Conservation (phyloP, 2,113 vertebrate species). For the Cisticola juncidis region DNA sequence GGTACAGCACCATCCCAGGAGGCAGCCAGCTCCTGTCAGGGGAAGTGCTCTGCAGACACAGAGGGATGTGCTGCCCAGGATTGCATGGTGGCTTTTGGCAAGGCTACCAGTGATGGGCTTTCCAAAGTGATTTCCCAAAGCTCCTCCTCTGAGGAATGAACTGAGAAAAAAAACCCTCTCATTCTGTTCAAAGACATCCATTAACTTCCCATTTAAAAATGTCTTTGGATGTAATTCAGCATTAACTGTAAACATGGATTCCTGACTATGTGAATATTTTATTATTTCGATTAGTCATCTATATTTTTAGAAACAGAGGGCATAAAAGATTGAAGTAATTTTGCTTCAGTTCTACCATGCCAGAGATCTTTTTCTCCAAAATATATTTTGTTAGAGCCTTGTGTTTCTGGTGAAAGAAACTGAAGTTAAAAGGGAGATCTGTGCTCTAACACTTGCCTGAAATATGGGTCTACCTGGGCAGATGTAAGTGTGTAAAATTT, state of each 20-base stretch:
- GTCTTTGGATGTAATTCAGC: conserved; percentile 13
- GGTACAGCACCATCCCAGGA: neutral
- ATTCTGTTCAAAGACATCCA: neutral
- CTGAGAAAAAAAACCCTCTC: neutral
- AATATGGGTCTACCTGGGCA: neutral
- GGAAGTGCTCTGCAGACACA: neutral
- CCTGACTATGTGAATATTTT: conserved; percentile 70
- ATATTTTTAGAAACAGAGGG: conserved; percentile 63
- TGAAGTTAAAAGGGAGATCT: neutral
- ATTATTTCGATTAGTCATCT: conserved; percentile 57
- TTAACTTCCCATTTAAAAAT: neutral
- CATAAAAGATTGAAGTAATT: conserved; percentile 70
- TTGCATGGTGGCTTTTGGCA: neutral
- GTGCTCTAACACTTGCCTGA: neutral
- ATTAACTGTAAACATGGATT: conserved; percentile 21
- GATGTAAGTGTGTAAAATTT: neutral
- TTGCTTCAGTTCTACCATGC: conserved; percentile 31
- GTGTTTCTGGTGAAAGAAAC: neutral
- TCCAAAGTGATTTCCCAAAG: neutral
- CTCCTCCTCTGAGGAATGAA: neutral
- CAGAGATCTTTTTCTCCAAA: neutral
- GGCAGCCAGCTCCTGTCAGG: neutral
- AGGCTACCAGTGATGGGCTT: fast-evolving
- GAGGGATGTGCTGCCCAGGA: neutral
- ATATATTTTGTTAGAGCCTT: neutral